Percentiles rank a stretch among this genome's conserved stretches.
These are phyloP conservation scores for Hypotaenidia philippensis DNA, from an alignment of 2,797 vertebrate species.

Conservation along the genomic window DNA sequence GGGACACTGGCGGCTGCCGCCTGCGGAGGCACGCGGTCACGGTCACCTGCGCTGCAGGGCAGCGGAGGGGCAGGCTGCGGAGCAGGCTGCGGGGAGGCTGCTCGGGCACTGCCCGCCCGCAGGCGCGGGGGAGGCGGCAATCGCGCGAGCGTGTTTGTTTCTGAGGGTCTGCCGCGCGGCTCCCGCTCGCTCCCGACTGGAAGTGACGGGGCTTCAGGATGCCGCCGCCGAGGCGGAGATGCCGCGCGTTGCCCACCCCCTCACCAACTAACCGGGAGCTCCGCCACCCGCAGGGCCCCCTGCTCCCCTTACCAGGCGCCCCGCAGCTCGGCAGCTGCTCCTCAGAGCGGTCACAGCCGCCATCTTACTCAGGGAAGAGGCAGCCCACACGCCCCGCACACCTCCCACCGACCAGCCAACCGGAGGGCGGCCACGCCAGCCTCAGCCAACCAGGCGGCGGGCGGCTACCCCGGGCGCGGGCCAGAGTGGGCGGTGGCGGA, in stretches of 20 bases:
- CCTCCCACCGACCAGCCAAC: conserved; percentile 79
- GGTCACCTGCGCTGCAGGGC: neutral
- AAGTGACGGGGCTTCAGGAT: too few relatives aligned
- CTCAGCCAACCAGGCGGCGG: conserved; percentile 76
- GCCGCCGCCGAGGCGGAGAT: neutral
- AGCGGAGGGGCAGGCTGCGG: neutral
- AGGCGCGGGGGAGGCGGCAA: neutral
- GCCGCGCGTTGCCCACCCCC: neutral
- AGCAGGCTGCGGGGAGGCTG: neutral
- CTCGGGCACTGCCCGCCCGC: neutral
- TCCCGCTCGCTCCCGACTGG: neutral
- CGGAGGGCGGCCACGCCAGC: conserved; percentile 62
- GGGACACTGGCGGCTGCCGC: neutral
- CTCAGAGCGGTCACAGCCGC: conserved; percentile 85
- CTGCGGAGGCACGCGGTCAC: neutral
- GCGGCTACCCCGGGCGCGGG: neutral
- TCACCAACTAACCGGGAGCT: neutral
- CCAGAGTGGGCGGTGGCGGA: neutral
- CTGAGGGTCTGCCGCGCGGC: neutral
- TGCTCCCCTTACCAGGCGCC: conserved; percentile 85
- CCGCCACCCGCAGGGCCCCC: neutral
- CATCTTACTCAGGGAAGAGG: conserved; percentile 84
- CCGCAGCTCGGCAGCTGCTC: conserved; percentile 74
- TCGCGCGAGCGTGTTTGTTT: neutral
- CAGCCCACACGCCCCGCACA: neutral